These are phyloP conservation scores for Lathamus discolor DNA, from an alignment of 2,113 vertebrate genomes.

Conservation along the genomic window DNA sequence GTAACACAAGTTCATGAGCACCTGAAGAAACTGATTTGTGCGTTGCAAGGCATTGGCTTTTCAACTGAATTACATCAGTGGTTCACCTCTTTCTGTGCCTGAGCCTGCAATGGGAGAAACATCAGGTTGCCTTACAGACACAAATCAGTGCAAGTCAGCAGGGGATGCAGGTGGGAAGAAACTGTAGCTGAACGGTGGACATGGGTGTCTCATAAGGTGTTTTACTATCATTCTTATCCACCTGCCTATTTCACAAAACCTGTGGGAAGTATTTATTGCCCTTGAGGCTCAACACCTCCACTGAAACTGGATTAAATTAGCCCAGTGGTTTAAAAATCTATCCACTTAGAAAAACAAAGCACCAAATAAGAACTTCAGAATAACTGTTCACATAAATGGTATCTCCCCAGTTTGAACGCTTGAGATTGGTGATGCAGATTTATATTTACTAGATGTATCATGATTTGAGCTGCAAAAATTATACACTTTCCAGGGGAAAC, in stretches of 20 bases:
- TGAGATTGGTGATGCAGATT: background rate
- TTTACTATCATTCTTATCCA: background rate
- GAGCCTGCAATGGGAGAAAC: background rate
- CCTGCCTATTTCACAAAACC: background rate
- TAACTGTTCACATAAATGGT: background rate
- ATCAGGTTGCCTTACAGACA: background rate
- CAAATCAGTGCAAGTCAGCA: background rate
- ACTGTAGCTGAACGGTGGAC: background rate
- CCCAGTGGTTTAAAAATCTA: background rate
- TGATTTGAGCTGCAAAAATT: background rate
- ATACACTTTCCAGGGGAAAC: background rate
- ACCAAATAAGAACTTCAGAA: background rate
- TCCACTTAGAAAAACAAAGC: background rate
- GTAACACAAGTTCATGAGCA: background rate
- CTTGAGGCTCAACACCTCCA: background rate
- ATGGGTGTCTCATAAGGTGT: background rate
- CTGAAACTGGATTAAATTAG: background rate
- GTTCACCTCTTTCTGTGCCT: background rate
- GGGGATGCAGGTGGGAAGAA: background rate
- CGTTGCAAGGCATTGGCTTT: background rate
- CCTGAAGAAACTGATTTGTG: background rate
- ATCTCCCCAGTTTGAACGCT: background rate
- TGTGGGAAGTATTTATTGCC: background rate
- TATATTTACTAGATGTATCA: fast-evolving
- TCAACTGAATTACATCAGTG: background rate